phyloP scores from a whole-genome alignment of 2,888 invertebrate species.

The Rhorus exstirpatorius region DNA sequence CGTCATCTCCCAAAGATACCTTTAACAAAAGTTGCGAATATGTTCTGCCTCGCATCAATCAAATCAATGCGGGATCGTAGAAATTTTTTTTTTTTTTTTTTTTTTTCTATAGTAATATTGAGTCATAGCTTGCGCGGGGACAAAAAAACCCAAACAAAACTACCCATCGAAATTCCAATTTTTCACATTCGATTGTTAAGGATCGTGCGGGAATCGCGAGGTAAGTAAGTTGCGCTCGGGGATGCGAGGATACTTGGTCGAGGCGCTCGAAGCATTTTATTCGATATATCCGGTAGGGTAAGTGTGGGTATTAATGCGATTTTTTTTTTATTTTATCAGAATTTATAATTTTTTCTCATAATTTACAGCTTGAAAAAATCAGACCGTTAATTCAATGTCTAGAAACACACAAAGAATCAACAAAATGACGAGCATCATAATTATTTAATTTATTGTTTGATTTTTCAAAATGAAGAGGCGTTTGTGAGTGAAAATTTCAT shows the following conservation, averaged over 20 bases:
- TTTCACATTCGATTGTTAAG: conserved; percentile 58
- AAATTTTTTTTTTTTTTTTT: conserved; percentile 10
- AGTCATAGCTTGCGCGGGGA: background rate
- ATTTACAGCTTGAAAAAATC: too few species aligned
- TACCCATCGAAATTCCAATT: conserved; percentile 56
- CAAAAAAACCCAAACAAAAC: background rate
- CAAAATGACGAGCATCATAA: too few species aligned
- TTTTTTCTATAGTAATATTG: conserved; percentile 8
- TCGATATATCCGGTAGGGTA: too few species aligned
- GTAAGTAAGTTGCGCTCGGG: conserved; percentile 51
- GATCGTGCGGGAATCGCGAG: conserved; percentile 58
- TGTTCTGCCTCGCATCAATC: conserved; percentile 40
- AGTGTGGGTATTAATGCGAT: too few species aligned
- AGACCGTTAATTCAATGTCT: too few species aligned
- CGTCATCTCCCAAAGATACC: conserved; percentile 78
- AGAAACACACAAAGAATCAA: too few species aligned
- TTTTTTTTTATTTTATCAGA: too few species aligned
- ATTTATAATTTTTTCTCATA: too few species aligned
- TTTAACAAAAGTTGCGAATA: conserved; percentile 77
- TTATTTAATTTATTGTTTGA: too few species aligned
- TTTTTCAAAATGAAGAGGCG: too few species aligned
- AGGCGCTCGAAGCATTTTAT: conserved; percentile 60
- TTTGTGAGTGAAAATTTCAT: too few species aligned
- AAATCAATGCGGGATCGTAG: background rate
- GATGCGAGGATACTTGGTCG: conserved; percentile 35